A percentile compares a stretch with the other conserved stretches of the same genome.
phyloP scores from a whole-genome alignment of 2,113 vertebrate species.

The Anarrhichthys ocellatus region DNA sequence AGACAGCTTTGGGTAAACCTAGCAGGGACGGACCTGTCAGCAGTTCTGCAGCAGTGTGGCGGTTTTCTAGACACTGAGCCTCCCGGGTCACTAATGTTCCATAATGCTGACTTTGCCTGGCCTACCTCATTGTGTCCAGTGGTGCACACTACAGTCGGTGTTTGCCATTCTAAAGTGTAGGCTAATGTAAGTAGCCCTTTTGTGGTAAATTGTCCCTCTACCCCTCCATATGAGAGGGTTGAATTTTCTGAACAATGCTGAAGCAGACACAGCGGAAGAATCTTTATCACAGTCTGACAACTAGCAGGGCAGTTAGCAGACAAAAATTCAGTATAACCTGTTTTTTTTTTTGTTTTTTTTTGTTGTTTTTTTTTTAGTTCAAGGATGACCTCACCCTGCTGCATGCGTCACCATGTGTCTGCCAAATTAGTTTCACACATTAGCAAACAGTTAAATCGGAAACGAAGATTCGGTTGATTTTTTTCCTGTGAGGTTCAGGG shows the following conservation, averaged over 20 bases:
- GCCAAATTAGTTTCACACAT: not conserved
- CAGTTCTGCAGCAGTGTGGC: conserved; percentile 70
- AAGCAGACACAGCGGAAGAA: not conserved
- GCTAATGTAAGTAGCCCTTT: not conserved
- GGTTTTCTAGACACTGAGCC: conserved; percentile 61
- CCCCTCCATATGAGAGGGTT: not conserved
- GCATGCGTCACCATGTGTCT: not conserved
- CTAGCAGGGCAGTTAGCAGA: not conserved
- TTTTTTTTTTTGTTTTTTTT: not conserved
- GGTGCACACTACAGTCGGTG: conserved; percentile 28
- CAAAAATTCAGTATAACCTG: not conserved
- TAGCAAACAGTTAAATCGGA: not conserved
- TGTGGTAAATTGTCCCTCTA: not conserved
- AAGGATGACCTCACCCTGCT: not conserved
- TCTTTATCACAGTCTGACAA: not conserved
- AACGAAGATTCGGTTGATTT: not conserved
- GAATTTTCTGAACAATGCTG: not conserved
- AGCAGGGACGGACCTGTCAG: conserved; percentile 75
- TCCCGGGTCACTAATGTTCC: conserved; percentile 59
- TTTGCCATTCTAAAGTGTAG: conserved; percentile 26
- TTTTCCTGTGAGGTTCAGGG: not conserved
- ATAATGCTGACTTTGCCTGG: conserved; percentile 77
- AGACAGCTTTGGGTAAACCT: conserved; percentile 62
- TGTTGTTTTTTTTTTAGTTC: not conserved
- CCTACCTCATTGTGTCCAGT: conserved; percentile 67